Conservation (phyloP, 2,113 vertebrate species). For the Micronycteris hirsuta region DNA sequence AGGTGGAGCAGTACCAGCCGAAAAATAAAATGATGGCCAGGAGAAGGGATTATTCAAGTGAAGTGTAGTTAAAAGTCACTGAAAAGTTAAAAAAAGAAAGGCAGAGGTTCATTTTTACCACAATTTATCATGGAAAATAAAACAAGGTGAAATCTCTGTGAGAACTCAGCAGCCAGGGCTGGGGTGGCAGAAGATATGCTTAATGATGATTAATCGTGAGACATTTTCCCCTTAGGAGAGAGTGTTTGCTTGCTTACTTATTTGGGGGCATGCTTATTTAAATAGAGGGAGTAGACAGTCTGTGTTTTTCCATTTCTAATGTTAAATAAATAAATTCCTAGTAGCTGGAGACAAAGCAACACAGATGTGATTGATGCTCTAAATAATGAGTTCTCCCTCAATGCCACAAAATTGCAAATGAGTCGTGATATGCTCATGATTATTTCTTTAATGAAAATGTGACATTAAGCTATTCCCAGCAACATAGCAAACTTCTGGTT, state of each 20-base stretch:
- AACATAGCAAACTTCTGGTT: slow-evolving; percentile 19
- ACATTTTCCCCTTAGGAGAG: background rate
- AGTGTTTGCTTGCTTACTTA: background rate
- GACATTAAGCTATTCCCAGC: slow-evolving; percentile 8
- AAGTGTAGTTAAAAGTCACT: background rate
- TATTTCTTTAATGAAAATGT: slow-evolving; percentile 58
- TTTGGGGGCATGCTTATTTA: slow-evolving; percentile 37
- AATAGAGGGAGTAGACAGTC: background rate
- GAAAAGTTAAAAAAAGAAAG: background rate
- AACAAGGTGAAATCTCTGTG: slow-evolving; percentile 1
- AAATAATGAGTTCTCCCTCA: slow-evolving; percentile 52
- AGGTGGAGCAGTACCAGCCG: background rate
- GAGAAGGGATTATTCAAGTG: background rate
- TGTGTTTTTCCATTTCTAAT: background rate
- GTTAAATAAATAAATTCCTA: background rate
- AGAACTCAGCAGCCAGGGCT: background rate
- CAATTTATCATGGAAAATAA: background rate
- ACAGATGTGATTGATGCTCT: slow-evolving; percentile 25
- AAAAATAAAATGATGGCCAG: background rate
- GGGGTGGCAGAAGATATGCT: background rate
- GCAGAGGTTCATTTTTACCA: background rate
- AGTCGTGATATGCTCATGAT: slow-evolving; percentile 21
- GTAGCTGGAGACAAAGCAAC: slow-evolving; percentile 16
- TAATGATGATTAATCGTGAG: slow-evolving; percentile 31
- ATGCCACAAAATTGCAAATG: slow-evolving; percentile 42